Base-by-base conservation (phyloP, 37 sponge, comb jelly and placozoan genomes). In the Halichondria panicea region DNA sequence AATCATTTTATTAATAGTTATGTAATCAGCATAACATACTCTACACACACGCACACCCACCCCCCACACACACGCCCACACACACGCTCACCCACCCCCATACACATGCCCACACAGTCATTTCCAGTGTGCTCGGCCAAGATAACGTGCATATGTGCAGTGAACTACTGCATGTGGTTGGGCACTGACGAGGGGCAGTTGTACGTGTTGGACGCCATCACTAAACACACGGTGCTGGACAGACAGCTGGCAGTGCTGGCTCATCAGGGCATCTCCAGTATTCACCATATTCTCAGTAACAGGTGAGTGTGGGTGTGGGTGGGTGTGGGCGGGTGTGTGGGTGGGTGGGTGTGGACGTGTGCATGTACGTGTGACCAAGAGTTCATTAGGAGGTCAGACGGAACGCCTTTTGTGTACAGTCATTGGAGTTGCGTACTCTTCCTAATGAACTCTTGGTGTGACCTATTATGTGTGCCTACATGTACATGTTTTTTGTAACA, bases 101-200 rank as follows among this genome's bases (percentile, higher is more conserved):
- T 72, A 19, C 48, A 46, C 34, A 22, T 27, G 32, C 67, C 2
- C 33, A 22, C 66, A 2, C 72, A 81, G 88, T 76, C 77, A 21
- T 74, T 79, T 32, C 75, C 67, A 41, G 61, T 85, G 52, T 76
- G 58, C 31, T 15, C 32, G 22, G 31, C 72, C 27, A 58, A 64
- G 60, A 81, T 93, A 38, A 84, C 89, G 31, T 55, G 64, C 77
- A 80, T 93, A 58, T 84, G 89, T 56, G 59, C 84, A 25, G 83
- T 93, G 1, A 88, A 61, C 40, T 67, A 83, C 50, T 69, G 66
- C 44, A 79, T 92, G 80, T 93, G 93, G 93, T 38, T 93, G 35
- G 93, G 93, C 0, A 81, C 86, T 4, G 82, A 84, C 28, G 54
- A 81, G 21, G 93, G 93, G 8, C 27, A 72, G 33, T 58, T 93